Evolutionary conservation across 1,140 invertebrate species (phyloP), one percentile per base, ranked within the genome.

Genomic region (Brachionus angularis): DNA sequence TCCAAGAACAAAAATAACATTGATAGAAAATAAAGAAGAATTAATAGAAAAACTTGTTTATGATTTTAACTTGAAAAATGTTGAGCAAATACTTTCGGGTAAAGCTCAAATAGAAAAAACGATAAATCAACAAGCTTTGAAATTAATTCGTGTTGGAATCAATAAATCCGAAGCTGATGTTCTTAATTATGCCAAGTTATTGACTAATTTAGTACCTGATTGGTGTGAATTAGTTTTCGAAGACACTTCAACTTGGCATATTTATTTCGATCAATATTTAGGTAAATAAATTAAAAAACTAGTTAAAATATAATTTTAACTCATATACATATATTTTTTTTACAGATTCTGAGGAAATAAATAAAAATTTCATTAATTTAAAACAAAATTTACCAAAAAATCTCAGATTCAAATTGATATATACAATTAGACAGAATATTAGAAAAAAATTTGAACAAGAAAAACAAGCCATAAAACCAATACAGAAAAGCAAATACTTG

Each of bases 81-180:
- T n/a, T n/a, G n/a, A n/a, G n/a, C n/a, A n/a, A n/a, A n/a, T n/a
- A n/a, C n/a, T n/a, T n/a, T 8, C 8, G 5, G 47, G 27, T 25
- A 50, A 25, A 16, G n/a, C n/a, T 31, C 1, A 5, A 31, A 53
- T 12, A 27, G 16, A 31, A 14, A 31, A 18, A 12, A 7, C 23
- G 10, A 18, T 0, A 39, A 39, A 25, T 21, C 5, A 25, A 33
- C 7, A 27, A 39, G 25, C 10, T 21, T 58, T 39, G 39, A 58
- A 58, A 58, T 39, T 58, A n/a, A n/a, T n/a, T n/a, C n/a, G n/a
- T n/a, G 53, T 39, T 25, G 18, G 14, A 55, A 55, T 36, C 14
- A 18, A 23, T 8, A 58, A 58, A 39, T 39, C 21, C 12, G 25
- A 58, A 58, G 21, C 18, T 36, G 53, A 58, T 58, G 12, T 58